Conservation (phyloP, 2,888 invertebrate genomes). For the Dorcus hopei region DNA sequence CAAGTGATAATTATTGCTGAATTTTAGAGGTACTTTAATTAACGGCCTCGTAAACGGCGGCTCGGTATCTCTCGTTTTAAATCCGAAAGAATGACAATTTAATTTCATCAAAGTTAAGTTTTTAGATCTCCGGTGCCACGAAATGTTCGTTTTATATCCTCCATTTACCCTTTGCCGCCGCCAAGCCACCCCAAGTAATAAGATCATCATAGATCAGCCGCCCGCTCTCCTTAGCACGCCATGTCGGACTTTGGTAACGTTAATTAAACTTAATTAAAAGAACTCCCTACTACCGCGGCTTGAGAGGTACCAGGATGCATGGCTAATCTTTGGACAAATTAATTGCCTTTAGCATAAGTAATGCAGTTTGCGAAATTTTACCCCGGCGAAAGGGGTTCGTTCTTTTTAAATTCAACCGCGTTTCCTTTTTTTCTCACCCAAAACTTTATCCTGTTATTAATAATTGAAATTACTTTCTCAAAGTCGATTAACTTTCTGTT, state of each 20-base stretch:
- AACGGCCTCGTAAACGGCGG: constrained; percentile 27
- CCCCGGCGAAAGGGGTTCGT: background rate
- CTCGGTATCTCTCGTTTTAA: constrained; percentile 25
- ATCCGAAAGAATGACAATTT: constrained; percentile 41
- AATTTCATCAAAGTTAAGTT: constrained; percentile 39
- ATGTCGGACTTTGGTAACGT: constrained; percentile 52
- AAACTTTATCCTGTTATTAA: background rate
- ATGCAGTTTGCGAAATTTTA: constrained; percentile 35
- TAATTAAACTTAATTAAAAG: constrained; percentile 55
- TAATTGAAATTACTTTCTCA: background rate
- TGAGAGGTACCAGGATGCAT: constrained; percentile 48
- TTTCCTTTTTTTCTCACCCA: background rate
- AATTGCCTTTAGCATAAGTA: constrained; percentile 50
- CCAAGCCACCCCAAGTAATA: constrained; percentile 35
- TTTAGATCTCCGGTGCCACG: constrained; percentile 41
- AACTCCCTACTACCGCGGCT: constrained; percentile 38
- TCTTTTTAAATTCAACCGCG: background rate
- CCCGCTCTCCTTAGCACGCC: constrained; percentile 37
- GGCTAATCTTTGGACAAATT: constrained; percentile 52
- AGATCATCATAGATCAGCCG: constrained; percentile 41
- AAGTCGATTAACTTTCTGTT: constrained; percentile 1
- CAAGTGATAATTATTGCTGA: constrained; percentile 17
- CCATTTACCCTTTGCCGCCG: constrained; percentile 37
- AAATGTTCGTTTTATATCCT: constrained; percentile 41
- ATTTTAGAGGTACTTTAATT: constrained; percentile 29